phyloP scores from a whole-genome alignment of 2,888 invertebrate genomes.

The Tetrapedia diversipes region DNA sequence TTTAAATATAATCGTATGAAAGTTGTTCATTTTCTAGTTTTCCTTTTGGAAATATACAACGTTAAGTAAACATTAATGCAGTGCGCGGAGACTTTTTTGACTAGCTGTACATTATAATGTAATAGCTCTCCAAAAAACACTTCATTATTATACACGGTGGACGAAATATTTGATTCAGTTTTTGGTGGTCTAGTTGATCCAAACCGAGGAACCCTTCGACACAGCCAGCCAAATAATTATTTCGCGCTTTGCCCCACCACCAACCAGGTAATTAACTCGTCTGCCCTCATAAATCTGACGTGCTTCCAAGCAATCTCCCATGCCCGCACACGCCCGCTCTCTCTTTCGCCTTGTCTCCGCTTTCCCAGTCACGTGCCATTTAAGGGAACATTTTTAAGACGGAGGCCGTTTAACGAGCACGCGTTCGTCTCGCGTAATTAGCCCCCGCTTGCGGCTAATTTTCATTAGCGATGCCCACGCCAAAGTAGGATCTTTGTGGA shows the following conservation, averaged over 20 bases:
- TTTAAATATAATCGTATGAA: no score
- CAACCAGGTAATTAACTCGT: slow-evolving; percentile 72
- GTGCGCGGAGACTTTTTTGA: no score
- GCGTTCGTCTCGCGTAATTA: slow-evolving; percentile 63
- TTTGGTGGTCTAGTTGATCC: slow-evolving; percentile 20
- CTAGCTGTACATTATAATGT: no score
- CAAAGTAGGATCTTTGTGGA: slow-evolving; percentile 24
- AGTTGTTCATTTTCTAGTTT: no score
- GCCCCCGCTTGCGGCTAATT: slow-evolving; percentile 58
- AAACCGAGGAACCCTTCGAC: slow-evolving; percentile 11
- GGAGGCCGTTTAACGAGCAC: slow-evolving; percentile 59
- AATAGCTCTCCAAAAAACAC: no score
- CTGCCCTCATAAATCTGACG: slow-evolving; percentile 69
- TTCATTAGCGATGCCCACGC: slow-evolving; percentile 59
- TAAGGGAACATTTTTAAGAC: slow-evolving; percentile 67
- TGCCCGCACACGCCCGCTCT: slow-evolving; percentile 16
- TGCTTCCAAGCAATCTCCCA: slow-evolving; percentile 51
- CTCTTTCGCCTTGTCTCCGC: slow-evolving; percentile 1
- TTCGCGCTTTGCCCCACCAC: slow-evolving; percentile 56
- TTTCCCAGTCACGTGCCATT: slow-evolving; percentile 63
- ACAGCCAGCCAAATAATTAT: slow-evolving; percentile 61
- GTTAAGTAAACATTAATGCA: no score
- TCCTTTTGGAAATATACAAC: no score
- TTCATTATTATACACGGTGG: no score
- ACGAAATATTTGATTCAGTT: not conserved